These are phyloP conservation scores for Diadema setosum DNA, from an alignment of 35 echinoderm and acorn worm genomes.

Conservation along the genomic window DNA sequence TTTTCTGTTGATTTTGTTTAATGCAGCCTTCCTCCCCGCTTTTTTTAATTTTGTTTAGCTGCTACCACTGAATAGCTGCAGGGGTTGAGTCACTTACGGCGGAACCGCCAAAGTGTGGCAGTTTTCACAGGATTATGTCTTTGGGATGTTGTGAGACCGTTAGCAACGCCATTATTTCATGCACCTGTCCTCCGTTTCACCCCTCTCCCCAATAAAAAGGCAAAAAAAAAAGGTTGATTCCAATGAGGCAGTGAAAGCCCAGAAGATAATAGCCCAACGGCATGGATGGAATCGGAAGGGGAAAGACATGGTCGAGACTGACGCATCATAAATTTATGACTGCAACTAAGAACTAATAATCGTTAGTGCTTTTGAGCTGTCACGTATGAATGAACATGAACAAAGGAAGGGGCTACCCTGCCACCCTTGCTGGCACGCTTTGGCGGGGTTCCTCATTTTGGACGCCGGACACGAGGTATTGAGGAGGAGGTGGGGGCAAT, in stretches of 20 bases:
- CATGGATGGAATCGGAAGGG: not conserved
- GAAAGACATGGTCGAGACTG: not conserved
- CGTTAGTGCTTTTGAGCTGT: not conserved
- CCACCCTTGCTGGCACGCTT: not conserved
- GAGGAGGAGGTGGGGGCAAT: no score
- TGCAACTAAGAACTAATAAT: not conserved
- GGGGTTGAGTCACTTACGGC: slow-evolving; percentile 10
- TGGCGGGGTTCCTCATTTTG: not conserved
- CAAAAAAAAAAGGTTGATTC: no score
- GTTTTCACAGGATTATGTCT: slow-evolving; percentile 1
- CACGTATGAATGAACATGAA: not conserved
- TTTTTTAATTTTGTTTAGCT: no score
- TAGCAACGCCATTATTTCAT: slow-evolving; percentile 14
- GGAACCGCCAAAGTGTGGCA: not conserved
- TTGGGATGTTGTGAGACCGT: not conserved
- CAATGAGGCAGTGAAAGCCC: no score
- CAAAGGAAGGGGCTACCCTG: not conserved
- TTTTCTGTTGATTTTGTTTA: no score
- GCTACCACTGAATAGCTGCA: not conserved
- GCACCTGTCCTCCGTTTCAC: no score
- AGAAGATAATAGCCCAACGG: no score
- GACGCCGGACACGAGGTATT: no score
- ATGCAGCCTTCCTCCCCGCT: not conserved
- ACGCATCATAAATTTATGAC: not conserved
- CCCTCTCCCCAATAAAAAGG: no score